Evolutionary conservation across 2,888 invertebrate genomes (phyloP), one percentile per base, ranked within the genome.

Genomic region (Cotesia congregata): DNA sequence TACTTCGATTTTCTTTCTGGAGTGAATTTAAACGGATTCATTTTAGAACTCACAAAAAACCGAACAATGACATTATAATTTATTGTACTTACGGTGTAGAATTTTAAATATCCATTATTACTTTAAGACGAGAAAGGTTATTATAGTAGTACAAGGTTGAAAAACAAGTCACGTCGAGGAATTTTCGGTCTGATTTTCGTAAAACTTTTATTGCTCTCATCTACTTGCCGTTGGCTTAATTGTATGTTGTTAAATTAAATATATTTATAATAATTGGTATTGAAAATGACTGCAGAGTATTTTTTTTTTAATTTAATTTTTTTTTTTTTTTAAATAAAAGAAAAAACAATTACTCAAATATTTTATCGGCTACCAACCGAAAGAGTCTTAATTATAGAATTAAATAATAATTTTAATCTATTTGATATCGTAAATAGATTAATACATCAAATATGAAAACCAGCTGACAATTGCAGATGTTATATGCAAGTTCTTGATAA

Each of bases 111-210:
- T 60, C 38, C n/a, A 38, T 38, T n/a, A 38, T 59, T 30, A 38
- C 39, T 62, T 68, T 9, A 70, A 62, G 30, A 38, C 17, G 64
- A 67, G 50, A 79, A 84, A 85, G 84, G 85, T 86, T 85, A 86
- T 69, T 59, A 64, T 72, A n/a, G 80, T 85, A 82, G 86, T 81
- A 83, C 86, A 86, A 86, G 86, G 86, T 83, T 86, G 30, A 82
- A 73, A 81, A 79, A 84, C 83, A 75, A 75, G 77, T 71, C 74
- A 78, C 67, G 71, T 65, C 77, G 83, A 81, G 82, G n/a, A 39
- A 81, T 83, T 85, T 86, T 83, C 78, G 85, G 85, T 83, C 85
- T 82, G 81, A 75, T 83, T 83, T 85, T 75, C 38, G 65, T 72
- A 79, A 77, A 80, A 79, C 77, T 78, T 9, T 20, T 62, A n/a